These are phyloP conservation scores for Rhyacophila brunnea DNA, from an alignment of 1,140 invertebrate genomes.

Conservation along the genomic window DNA sequence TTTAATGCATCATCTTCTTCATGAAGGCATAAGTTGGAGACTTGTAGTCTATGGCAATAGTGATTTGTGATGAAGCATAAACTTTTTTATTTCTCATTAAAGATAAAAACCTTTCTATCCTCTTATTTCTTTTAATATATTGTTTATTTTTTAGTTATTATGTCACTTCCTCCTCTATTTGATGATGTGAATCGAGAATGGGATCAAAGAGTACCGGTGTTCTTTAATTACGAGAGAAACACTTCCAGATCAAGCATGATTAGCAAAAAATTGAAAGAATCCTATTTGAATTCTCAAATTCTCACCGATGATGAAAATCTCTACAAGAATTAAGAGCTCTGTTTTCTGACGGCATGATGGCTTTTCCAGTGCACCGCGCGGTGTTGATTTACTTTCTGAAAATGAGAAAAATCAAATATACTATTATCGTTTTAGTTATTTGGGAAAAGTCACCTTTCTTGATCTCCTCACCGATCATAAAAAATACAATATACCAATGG, in stretches of 20 bases:
- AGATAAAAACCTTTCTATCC: too few relatives aligned
- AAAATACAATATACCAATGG: too few relatives aligned
- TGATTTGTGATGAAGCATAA: too few relatives aligned
- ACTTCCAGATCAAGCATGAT: constrained; percentile 49
- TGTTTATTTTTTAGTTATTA: constrained; percentile 43
- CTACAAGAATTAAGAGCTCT: constrained; percentile 40
- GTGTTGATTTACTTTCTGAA: too few relatives aligned
- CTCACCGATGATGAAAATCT: constrained; percentile 38
- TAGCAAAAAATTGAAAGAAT: constrained; percentile 48
- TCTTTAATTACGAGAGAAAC: constrained; percentile 55
- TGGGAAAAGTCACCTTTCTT: too few relatives aligned
- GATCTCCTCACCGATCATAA: too few relatives aligned
- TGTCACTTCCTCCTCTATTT: constrained; percentile 46
- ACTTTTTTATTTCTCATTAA: too few relatives aligned
- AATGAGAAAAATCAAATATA: too few relatives aligned
- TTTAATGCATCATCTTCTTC: neutral
- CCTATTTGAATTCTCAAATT: constrained; percentile 47
- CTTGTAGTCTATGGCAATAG: too few relatives aligned
- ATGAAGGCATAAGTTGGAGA: too few relatives aligned
- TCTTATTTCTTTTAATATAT: too few relatives aligned
- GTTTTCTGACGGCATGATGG: constrained; percentile 54
- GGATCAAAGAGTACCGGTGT: constrained; percentile 54
- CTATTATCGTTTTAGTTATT: too few relatives aligned
- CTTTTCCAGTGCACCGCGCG: constrained; percentile 50
- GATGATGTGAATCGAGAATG: constrained; percentile 53